phyloP scores from a whole-genome alignment of 1,140 invertebrate species.

The Phymastichus coffea region DNA sequence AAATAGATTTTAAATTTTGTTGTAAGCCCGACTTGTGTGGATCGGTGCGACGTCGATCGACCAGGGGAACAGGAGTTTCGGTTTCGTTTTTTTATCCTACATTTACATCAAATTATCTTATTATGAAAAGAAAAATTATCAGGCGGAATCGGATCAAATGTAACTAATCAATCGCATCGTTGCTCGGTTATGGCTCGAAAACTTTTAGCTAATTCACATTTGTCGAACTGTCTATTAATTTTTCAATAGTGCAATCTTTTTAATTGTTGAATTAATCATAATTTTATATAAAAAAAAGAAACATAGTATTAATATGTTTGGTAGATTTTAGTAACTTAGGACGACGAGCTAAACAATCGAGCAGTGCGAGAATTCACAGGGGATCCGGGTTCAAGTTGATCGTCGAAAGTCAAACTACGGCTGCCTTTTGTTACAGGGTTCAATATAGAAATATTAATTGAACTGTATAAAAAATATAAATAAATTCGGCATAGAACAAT shows the following conservation, averaged over 20 bases:
- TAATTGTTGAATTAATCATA: conserved; percentile 10
- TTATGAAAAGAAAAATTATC: conserved; percentile 11
- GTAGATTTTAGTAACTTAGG: not conserved
- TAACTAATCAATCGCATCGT: conserved; percentile 12
- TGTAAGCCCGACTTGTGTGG: conserved; percentile 24
- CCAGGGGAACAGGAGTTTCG: conserved; percentile 19
- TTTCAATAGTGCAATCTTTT: conserved; percentile 5
- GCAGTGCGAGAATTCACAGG: not conserved
- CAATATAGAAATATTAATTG: conserved; percentile 21
- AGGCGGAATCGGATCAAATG: conserved; percentile 6
- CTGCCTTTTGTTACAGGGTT: conserved; percentile 31
- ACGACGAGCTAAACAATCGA: not conserved
- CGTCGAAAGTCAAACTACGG: conserved; percentile 9
- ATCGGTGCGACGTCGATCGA: conserved; percentile 14
- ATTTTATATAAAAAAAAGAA: not conserved
- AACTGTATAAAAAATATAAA: conserved; percentile 1
- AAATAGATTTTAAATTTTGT: conserved; percentile 50
- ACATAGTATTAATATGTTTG: not conserved
- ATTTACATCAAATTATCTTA: conserved; percentile 14
- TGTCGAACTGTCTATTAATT: not conserved
- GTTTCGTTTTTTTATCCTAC: conserved; percentile 19
- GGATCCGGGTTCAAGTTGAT: conserved; percentile 18
- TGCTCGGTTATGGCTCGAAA: not conserved
- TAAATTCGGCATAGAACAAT: too few relatives aligned
- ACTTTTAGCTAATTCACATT: not conserved